Conservation (phyloP, 2,113 vertebrate genomes). For the Pomatorhinus ruficollis region DNA sequence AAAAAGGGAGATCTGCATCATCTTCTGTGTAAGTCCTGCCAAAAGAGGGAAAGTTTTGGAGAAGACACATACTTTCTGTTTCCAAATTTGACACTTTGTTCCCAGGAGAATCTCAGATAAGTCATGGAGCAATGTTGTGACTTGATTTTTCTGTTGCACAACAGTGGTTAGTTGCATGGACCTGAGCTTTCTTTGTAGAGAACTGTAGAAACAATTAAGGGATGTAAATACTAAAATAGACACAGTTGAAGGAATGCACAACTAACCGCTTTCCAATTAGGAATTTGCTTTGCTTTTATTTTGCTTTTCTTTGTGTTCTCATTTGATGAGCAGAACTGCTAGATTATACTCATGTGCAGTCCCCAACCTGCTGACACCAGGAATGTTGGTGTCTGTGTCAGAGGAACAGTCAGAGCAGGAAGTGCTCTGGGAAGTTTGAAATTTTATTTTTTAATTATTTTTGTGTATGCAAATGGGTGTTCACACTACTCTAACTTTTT, state of each 20-base stretch:
- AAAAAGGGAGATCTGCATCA: background rate
- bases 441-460: background rate
- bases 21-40: background rate
- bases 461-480: background rate
- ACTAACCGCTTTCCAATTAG: background rate
- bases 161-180: background rate
- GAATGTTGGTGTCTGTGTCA: background rate
- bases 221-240: background rate
- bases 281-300: background rate
- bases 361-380: background rate
- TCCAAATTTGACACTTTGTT: background rate
- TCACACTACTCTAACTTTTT: background rate
- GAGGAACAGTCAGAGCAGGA: background rate
- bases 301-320: background rate
- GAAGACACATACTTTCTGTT: background rate
- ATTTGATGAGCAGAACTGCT: background rate
- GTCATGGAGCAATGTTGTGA: background rate
- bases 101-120: background rate
- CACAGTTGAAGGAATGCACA: background rate
- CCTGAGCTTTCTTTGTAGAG: background rate
- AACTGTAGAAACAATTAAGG: background rate
- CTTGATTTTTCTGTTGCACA: background rate
- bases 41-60: background rate
- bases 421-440: background rate
- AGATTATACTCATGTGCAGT: background rate